Conservation (phyloP, 2,797 vertebrate species). For the Pangasius mekongensis region DNA sequence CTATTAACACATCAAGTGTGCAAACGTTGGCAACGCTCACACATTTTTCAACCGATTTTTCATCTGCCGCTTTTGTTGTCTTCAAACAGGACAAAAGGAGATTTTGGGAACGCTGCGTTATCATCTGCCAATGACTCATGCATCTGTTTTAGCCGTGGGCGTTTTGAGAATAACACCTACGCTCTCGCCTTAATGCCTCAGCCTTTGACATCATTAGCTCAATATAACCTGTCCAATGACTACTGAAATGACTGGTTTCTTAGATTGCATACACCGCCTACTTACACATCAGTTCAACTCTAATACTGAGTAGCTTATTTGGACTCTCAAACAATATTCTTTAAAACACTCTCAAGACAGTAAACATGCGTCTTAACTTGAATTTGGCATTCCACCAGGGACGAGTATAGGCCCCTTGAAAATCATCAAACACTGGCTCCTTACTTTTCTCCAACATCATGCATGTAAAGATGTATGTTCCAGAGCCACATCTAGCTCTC, state of each 20-base stretch:
- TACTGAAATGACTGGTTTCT: constrained; percentile 13
- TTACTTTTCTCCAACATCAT: background rate
- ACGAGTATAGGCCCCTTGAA: background rate
- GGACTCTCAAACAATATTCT: background rate
- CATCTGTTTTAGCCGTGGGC: constrained; percentile 44
- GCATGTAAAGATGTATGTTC: background rate
- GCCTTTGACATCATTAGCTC: constrained; percentile 27
- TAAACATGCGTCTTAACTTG: background rate
- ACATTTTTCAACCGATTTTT: background rate
- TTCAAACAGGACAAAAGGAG: constrained; percentile 9
- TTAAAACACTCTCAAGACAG: background rate
- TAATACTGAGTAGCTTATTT: background rate
- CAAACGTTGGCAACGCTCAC: background rate
- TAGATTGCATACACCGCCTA: background rate
- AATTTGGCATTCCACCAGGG: background rate
- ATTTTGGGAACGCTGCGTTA: constrained; percentile 25
- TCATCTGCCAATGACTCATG: constrained; percentile 61
- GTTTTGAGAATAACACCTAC: constrained; percentile 44
- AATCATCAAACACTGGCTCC: no score
- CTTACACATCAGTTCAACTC: background rate
- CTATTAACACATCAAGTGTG: constrained; percentile 40
- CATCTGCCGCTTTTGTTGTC: background rate
- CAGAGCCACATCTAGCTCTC: background rate
- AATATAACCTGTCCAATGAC: constrained; percentile 16
- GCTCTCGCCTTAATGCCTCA: constrained; percentile 2